Evolutionary conservation across 92 coral and sea anemone genomes (phyloP), one percentile per base, ranked within the genome.

Genomic region (Epizoanthus scotinus): DNA sequence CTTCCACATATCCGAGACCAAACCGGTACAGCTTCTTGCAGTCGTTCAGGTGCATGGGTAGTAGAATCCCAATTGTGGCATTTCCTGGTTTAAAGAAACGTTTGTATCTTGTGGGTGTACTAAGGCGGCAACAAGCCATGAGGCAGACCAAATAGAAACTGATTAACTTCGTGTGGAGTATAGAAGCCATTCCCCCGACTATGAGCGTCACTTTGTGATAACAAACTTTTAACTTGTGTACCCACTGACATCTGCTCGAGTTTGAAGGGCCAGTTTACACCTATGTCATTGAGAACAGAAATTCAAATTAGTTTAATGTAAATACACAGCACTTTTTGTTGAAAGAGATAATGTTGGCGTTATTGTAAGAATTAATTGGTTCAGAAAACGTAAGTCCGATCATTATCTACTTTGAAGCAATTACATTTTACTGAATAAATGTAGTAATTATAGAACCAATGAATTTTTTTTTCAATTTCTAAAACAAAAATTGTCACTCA

Each of bases 1-100:
- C 97, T 29, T 89, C 91, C 65, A 86, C 88, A 42, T 92, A 90
- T 29, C 97, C 97, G 25, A 92, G 87, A 0, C 97, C 97, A 60
- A 87, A 85, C 2, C 89, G 57, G 83, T 88, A 92, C 6, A 92
- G 87, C 18, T 86, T 83, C 5, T 90, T 89, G 56, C 97, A 92
- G 42, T 49, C 55, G 63, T 89, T 90, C 3, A 89, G 82, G 49
- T 91, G 95, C 25, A 91, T 36, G 3, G 95, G 95, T 0, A 91
- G 77, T n/a, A 91, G 64, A 21, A 87, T 73, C 3, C 95, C 95
- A 12, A 91, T 66, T 4, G 95, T 91, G 17, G 83, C 86, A 63
- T 91, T 91, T 12, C 95, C 95, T 27, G 92, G 92, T 50, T 49
- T 49, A 17, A 26, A 62, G 73, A 85, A 84, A 25, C 90, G 78